Percentiles rank a stretch among this genome's conserved stretches.
Evolutionary conservation across 2,888 invertebrate species (phyloP).

Genomic region (Cephus spinipes): DNA sequence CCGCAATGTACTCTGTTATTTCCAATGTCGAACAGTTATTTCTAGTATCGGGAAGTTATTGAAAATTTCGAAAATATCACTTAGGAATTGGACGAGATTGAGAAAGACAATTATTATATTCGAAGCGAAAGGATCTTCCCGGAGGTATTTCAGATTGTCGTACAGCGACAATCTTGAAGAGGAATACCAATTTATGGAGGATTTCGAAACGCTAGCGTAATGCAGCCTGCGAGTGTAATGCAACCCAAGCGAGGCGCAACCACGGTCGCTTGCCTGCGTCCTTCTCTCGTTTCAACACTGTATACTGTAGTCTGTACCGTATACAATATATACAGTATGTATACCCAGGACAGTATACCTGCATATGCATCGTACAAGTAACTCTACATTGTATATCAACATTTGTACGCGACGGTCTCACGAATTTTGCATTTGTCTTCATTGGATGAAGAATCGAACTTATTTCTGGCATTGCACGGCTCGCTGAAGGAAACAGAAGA

Average conservation of each 20-base stretch:
- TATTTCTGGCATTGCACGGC: too few relatives aligned
- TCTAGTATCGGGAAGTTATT: too few relatives aligned
- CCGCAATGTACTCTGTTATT: too few relatives aligned
- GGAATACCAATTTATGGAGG: not conserved
- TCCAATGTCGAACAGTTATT: too few relatives aligned
- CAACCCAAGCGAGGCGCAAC: not conserved
- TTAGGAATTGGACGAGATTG: too few relatives aligned
- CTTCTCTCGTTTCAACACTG: not conserved
- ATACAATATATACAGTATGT: not conserved
- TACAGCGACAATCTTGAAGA: not conserved
- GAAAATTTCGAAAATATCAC: too few relatives aligned
- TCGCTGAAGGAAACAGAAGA: too few relatives aligned
- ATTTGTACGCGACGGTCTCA: not conserved
- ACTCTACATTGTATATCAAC: not conserved
- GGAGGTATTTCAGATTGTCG: not conserved
- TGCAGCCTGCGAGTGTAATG: not conserved
- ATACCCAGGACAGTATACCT: not conserved
- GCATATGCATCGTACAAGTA: not conserved
- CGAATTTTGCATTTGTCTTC: not conserved
- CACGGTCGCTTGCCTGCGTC: not conserved
- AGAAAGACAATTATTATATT: not conserved
- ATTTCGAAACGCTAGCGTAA: not conserved
- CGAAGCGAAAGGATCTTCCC: not conserved
- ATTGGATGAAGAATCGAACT: not conserved
- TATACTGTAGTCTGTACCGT: not conserved